Evolutionary conservation across 1,140 invertebrate species (phyloP), one percentile per base, ranked within the genome.

Genomic region (Colletes gigas): DNA sequence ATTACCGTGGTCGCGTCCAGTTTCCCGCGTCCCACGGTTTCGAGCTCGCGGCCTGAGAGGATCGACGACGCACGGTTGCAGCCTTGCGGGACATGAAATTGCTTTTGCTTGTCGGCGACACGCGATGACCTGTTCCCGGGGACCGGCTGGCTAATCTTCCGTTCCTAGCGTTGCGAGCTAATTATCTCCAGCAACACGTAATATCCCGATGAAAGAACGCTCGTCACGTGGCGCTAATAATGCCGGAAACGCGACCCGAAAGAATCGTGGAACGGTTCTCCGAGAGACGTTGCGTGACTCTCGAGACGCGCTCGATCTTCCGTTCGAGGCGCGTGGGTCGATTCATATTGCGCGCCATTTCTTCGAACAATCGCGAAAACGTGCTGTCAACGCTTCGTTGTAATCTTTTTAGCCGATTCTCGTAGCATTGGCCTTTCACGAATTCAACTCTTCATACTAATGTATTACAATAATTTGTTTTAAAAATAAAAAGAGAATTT

Each of bases 61-160:
- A 87, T 87, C 77, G 72, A 83, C 76, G 79, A 77, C 69, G 39
- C 81, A 47, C 76, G 52, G 55, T 54, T 65, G 75, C 60, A 71
- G 57, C 72, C 54, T 69, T 19, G 59, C 50, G 68, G 60, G 69
- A 80, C 85, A 54, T 12, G 54, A 66, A 76, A 82, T 77, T 63
- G 72, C 80, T 63, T 19, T 60, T 82, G 57, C 65, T 80, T 68
- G 30, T 41, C 41, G 44, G 8, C 30, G 57, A 80, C 83, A 82
- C 63, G 68, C 66, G 19, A 82, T 50, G 47, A 81, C 67, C 30
- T 7, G 65, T 52, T 75, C n/a, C 30, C 66, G n/a, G n/a, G n/a
- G n/a, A 68, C 57, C 15, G 44, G 10, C 19, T 65, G 47, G 69
- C 54, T 63, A 44, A 68, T 70, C 50, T 70, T 73, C 47, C 30